phyloP scores from a whole-genome alignment of 2,888 invertebrate genomes.

The Sepioteuthis lessoniana region DNA sequence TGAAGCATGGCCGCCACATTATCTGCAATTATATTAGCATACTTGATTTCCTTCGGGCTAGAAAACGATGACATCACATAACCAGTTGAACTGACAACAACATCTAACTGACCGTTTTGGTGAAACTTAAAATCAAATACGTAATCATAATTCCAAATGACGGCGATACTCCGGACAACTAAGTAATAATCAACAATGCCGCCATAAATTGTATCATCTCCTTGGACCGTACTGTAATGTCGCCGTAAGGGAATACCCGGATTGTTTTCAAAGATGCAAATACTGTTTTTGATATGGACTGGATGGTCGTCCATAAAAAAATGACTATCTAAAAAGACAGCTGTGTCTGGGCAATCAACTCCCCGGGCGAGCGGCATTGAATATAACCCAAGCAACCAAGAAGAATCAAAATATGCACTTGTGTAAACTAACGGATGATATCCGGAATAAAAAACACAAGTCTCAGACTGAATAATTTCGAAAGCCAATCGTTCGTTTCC shows the following conservation, averaged over 20 bases:
- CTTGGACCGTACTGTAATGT: constrained; percentile 61
- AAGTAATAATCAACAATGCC: constrained; percentile 64
- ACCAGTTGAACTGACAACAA: constrained; percentile 65
- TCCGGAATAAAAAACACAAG: constrained; percentile 66
- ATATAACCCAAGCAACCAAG: constrained; percentile 65
- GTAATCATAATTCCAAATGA: constrained; percentile 68
- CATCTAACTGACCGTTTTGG: constrained; percentile 67
- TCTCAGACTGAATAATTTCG: constrained; percentile 69
- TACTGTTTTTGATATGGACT: constrained; percentile 56
- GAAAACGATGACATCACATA: constrained; percentile 65
- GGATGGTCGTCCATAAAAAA: constrained; percentile 60
- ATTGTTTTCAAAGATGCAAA: constrained; percentile 70
- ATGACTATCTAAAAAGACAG: constrained; percentile 64
- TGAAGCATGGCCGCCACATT: constrained; percentile 65
- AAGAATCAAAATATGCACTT: constrained; percentile 62
- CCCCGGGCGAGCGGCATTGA: constrained; percentile 68
- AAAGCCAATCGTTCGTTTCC: constrained; percentile 67
- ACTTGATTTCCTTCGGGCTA: constrained; percentile 59
- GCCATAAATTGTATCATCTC: constrained; percentile 59
- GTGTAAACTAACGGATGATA: constrained; percentile 62
- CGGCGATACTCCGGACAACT: constrained; percentile 65
- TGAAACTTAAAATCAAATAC: constrained; percentile 71
- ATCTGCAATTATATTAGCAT: constrained; percentile 61
- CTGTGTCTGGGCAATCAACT: constrained; percentile 70
- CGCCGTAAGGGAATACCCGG: constrained; percentile 66